Conservation (phyloP, 2,113 vertebrate genomes). For the Gymnobelideus leadbeateri region DNA sequence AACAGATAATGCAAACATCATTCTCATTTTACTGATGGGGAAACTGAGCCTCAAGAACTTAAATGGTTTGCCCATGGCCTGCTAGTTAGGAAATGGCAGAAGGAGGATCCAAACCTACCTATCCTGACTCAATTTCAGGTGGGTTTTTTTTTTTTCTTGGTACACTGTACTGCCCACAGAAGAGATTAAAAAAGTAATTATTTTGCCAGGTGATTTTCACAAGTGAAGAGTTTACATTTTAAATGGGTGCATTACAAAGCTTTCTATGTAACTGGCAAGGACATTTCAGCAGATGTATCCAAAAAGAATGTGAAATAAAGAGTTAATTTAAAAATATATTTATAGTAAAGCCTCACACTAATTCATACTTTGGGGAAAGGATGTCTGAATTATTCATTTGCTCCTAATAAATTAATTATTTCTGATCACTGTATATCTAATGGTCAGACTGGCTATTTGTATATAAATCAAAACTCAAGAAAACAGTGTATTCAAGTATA, state of each 20-base stretch:
- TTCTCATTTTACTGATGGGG: neutral
- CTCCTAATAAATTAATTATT: neutral
- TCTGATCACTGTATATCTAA: slow-evolving; percentile 3
- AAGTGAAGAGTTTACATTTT: neutral
- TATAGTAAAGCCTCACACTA: slow-evolving; percentile 35
- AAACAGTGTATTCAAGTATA: neutral
- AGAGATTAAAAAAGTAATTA: slow-evolving; percentile 46
- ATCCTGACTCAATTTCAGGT: neutral
- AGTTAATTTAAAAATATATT: neutral
- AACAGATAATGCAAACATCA: neutral
- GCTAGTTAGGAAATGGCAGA: neutral
- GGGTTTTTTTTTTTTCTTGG: neutral
- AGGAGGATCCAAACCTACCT: neutral
- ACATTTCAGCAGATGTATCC: neutral
- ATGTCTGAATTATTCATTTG: neutral
- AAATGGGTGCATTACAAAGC: slow-evolving; percentile 5
- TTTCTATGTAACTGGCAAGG: neutral
- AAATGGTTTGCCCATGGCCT: neutral
- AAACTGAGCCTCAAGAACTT: neutral
- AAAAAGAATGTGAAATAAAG: neutral
- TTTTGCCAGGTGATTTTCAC: neutral
- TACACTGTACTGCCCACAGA: neutral
- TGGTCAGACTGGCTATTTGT: neutral
- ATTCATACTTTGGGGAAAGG: neutral
- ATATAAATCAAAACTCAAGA: neutral